Evolutionary conservation across 23 tunicate species (phyloP), one percentile per base, ranked within the genome.

Genomic region (Halocynthia aurantium): DNA sequence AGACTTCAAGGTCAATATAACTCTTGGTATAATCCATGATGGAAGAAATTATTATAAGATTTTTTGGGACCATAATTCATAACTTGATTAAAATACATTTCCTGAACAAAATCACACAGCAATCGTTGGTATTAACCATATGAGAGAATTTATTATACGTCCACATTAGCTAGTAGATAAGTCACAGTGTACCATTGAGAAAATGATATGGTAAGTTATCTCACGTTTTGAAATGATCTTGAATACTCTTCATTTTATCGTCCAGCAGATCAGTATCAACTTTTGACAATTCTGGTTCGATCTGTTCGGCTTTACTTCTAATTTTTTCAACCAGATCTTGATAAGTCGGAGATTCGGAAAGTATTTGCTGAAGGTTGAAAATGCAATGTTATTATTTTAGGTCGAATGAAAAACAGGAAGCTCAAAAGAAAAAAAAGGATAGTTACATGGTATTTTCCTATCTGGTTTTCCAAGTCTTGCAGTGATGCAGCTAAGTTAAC

Each of bases 401-500:
- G 17, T 58, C 63, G 17, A 58, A 58, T 15, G 4, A 58, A 2
- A 58, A n/a, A 15, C 1, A 21, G 22, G 5, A 67, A 4, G 19
- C 2, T 67, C 2, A 67, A n/a, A 67, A 17, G 72, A 15, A 21
- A 19, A 18, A 5, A 21, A 58, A 58, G 15, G 15, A 71, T 53
- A 57, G 67, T 68, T 44, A 90, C 94, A 81, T 85, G 68, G 56
- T 85, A 90, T 77, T 85, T 74, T 22, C 84, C 81, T 5, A 88
- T 62, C 6, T 94, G 99, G 22, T 20, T 60, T 71, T 96, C 91
- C 52, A 96, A 81, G 13, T 96, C 94, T 8, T 82, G 67, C 13
- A 77, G 79, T 53, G 96, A 77, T n/a, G 96, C 82, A n/a, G 96
- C 88, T 6, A 82, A 82, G 58, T 95, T 88, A 62, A 89, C 83